Base-by-base conservation (phyloP, 64 coral and sea anemone genomes). In the Stichodactyla mertensii region DNA sequence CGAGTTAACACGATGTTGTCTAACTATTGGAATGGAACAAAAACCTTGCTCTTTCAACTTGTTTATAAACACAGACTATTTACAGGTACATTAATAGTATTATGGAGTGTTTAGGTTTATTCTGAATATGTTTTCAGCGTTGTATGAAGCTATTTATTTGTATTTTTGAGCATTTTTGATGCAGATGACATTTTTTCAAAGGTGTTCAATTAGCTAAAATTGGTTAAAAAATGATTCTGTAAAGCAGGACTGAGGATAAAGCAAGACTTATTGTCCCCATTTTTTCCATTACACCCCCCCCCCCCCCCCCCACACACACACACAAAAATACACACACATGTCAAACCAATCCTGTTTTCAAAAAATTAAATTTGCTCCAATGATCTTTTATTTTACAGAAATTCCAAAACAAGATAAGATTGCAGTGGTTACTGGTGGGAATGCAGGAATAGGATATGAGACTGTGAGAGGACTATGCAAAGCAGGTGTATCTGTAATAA, bases 351-450 rank as follows among this genome's bases (percentile, higher is more conserved):
- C 11, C 14, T 54, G 27, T 4, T 8, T 27, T 2, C 10, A 19
- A 15, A 60, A 52, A 64, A 51, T 22, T n/a, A 64, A 74, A 51
- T 22, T 57, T 15, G 19, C 16, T 55, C 18, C 52, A 62, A 18
- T 85, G 11, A 5, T 6, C 0, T 16, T 18, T 77, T 83, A 20
- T 6, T n/a, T 24, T 36, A 31, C 36, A 95, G 94, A 58, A 78
- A 64, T 83, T 67, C 94, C 90, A 74, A 74, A 74, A 31, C 69
- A 74, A 74, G 54, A 51, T 56, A 87, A 86, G 16, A 81, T 90
- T 83, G 94, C 94, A 5, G 87, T 97, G 57, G 91, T 97, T 19
- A 97, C 94, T 20, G 94, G 94, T 84, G 94, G 94, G 28, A 90
- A 93, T 59, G 83, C 86, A 58, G 94, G 94, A 10, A 97, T 97